Base-by-base conservation (phyloP, 2,888 invertebrate species). In the Oligia strigilis region DNA sequence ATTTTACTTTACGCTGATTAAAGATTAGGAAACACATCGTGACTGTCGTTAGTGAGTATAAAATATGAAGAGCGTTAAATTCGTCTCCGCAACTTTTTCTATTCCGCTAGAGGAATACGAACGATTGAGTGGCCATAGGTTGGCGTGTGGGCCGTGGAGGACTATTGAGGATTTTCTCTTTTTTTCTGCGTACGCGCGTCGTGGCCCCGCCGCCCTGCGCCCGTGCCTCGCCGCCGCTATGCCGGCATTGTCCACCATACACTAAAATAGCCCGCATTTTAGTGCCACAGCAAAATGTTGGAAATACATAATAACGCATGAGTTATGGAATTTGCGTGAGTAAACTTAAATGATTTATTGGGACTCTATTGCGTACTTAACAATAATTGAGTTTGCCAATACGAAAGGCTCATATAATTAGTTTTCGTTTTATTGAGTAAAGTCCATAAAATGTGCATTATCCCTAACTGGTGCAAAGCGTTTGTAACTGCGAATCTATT, bases 131-230 rank as follows among this genome's bases (percentile, higher is more conserved):
- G 95, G 94, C 95, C 94, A 95, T 93, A 94, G 95, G 95, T 91
- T 94, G 95, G 96, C 95, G 96, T 96, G 96, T 96, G 97, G 97
- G 96, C 95, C 91, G 96, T 93, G 90, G 94, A 95, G 95, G 94
- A 95, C 96, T 95, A 96, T 96, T 94, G 94, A 95, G 90, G 90
- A 90, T 94, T 93, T 94, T 93, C 90, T 93, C 90, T 94, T 96
- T 96, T 95, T 96, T 95, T 93, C 90, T 92, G 91, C 93, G 93
- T 94, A 92, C 92, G 92, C 92, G 90, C 90, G 85, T 91, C 91
- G 90, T 90, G 90, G 90, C 81, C 89, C 84, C 14, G 77, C 87
- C 87, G 86, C 86, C 71, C 84, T 81, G 81, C 84, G 77, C 81
- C 79, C 82, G 73, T 78, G 82, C 85, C 72, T 73, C 72, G 17